Base-by-base conservation (phyloP, 2,113 vertebrate genomes). In the Peromyscus leucopus region DNA sequence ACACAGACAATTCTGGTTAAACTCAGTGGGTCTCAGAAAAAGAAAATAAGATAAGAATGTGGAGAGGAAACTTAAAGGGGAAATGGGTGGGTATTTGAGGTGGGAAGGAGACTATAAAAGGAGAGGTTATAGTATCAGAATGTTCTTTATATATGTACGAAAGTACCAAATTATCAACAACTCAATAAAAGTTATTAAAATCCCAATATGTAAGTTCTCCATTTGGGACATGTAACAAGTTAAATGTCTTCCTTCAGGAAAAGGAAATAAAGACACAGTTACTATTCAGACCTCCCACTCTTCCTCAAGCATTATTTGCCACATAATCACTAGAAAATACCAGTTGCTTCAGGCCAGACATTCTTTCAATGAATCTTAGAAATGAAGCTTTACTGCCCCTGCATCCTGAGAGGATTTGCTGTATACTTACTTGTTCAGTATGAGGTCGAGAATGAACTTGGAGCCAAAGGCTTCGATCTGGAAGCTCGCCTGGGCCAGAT, bases 401-500 rank as follows among this genome's bases (percentile, higher is more conserved):
- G 26, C 6, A 83, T 82, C 88, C 71, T 86, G 76, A 59, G 63
- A 96, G 39, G 10, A 90, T 65, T 76, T 82, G 75, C 87, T 74
- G 39, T 48, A 89, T 86, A 99, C 99, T 99, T 99, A 99, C 99
- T 99, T 99, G 99, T 99, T 99, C 98, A 99, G 67, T 59, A 98
- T 98, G 89, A 99, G 99, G 98, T 99, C 99, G 99, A 99, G 99
- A 98, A 99, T 99, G 98, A 99, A 99, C 98, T 98, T 99, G 98
- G 99, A 99, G 91, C 99, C 99, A 97, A 99, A 99, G 74, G 99
- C 99, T 96, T 99, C 99, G 96, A 99, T 99, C 98, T 99, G 99
- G 99, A 99, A 99, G 98, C 99, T 99, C 97, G 99, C 99, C 97
- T 99, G 99, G 97, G 99, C 99, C 96, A 99, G 99, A 98, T 99